Base-by-base conservation (phyloP, 2,797 vertebrate genomes). In the Myripristis murdjan region DNA sequence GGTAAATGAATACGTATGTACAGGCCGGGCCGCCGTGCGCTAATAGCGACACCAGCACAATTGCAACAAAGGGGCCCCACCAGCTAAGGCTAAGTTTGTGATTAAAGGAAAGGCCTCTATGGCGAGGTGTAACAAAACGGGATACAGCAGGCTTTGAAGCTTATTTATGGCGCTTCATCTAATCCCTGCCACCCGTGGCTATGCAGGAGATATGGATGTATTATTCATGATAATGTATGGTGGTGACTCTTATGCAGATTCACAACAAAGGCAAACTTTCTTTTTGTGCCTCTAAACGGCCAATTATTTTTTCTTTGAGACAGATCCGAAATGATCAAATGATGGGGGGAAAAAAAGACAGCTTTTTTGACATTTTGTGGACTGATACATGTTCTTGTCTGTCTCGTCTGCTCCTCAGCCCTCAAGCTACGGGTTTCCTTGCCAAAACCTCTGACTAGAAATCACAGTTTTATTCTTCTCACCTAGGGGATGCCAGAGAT, bases 141-240 rank as follows among this genome's bases (percentile, higher is more conserved):
- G 82, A 73, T 86, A 87, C 87, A 82, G 86, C 69, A 24, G 64
- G 85, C 92, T 95, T 93, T 95, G 93, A 93, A 93, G 92, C 91
- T 89, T 95, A 92, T 94, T 94, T 93, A 93, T 89, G 89, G 85
- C 69, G 90, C 86, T 92, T 92, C 91, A 91, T 94, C 87, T 91
- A 90, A 92, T 92, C 86, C 89, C 73, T 78, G 89, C 91, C 91
- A 90, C 92, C 92, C 88, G 82, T 90, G 91, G 92, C 92, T 93
- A 89, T 87, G 77, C 70, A 85, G 66, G 75, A 92, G 90, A 92
- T 91, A 91, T 88, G 87, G 84, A 92, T 90, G 90, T 90, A 93
- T 93, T 93, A 93, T 93, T 92, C 91, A 94, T 91, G 83, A 89
- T 93, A 91, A 93, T 92, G 86, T 92, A 93, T 93, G 89, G 88